These are phyloP conservation scores for Rhea americana DNA, from an alignment of 2,113 vertebrate species.

Conservation along the genomic window DNA sequence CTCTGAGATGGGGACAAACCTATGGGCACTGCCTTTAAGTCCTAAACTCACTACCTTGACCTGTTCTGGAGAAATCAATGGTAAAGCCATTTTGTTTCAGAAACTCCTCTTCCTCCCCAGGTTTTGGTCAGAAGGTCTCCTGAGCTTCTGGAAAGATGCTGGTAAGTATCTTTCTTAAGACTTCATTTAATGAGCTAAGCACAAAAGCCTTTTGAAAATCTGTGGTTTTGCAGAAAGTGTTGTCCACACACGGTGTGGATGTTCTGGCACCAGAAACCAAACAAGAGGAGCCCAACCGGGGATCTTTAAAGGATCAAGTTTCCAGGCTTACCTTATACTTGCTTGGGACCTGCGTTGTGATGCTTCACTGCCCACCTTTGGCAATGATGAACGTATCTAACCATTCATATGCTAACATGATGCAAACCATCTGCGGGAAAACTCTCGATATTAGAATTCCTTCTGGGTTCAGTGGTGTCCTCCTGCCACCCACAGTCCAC, in stretches of 20 bases:
- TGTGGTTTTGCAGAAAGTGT: background rate
- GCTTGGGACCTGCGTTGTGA: background rate
- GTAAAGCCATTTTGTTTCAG: background rate
- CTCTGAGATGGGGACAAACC: background rate
- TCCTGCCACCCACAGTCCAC: fast-evolving
- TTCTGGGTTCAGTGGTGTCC: background rate
- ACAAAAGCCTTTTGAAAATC: background rate
- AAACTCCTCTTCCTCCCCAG: background rate
- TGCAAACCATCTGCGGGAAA: background rate
- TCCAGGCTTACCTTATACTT: background rate
- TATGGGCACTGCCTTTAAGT: background rate
- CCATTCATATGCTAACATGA: background rate
- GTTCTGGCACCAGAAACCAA: background rate
- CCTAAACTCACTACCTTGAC: background rate
- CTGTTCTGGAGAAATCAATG: background rate
- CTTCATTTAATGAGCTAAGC: background rate
- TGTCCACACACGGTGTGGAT: background rate
- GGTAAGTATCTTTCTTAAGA: fast-evolving
- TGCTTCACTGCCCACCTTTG: background rate
- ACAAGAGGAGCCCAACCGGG: background rate
- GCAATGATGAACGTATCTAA: background rate
- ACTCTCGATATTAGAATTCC: background rate
- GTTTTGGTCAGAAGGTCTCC: background rate
- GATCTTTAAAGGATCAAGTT: background rate
- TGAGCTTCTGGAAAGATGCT: no score